Base-by-base conservation (phyloP, 2,888 invertebrate genomes). In the Agrochola circellaris region DNA sequence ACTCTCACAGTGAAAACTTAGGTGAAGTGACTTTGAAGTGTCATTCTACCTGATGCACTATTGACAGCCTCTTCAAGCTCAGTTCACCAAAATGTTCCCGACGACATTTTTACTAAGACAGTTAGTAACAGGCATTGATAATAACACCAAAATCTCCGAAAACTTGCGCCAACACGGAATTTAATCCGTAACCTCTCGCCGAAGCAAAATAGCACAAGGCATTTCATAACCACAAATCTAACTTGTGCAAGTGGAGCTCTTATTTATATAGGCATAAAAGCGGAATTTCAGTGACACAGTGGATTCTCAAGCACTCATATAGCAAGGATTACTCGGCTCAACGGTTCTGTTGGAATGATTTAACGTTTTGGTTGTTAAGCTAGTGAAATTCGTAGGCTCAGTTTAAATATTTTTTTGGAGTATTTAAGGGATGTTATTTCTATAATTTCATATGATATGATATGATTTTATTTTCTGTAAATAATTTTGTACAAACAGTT, bases 221-320 rank as follows among this genome's bases (percentile, higher is more conserved):
- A 90, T 92, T 92, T 92, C 92, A 92, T 92, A 93, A 91, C 91
- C 91, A 89, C 89, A 87, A 90, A 90, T 90, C 90, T 87, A 85
- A 78, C 89, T 73, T 86, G 65, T 60, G 45, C 71, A 73, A 80
- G 70, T 26, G n/a, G 3, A 75, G 81, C 74, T 84, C 86, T 85
- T 91, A 89, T 88, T 60, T 38, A 73, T 66, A 81, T 80, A 61
- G 26, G 1, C 54, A 81, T 90, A 92, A 77, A 82, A 85, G 69
- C 73, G 62, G 75, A 73, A 88, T 88, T 92, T 67, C 73, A 62
- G 48, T 85, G 81, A 60, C 79, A 78, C 69, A 76, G 60, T 76
- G 45, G 68, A 83, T 82, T 86, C 81, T 85, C 83, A 81, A 81
- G 82, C 75, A 73, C 82, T 82, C 86, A 82, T 86, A 85, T 83